Evolutionary conservation across 2,888 invertebrate species (phyloP).

Genomic region (Antitype chi): DNA sequence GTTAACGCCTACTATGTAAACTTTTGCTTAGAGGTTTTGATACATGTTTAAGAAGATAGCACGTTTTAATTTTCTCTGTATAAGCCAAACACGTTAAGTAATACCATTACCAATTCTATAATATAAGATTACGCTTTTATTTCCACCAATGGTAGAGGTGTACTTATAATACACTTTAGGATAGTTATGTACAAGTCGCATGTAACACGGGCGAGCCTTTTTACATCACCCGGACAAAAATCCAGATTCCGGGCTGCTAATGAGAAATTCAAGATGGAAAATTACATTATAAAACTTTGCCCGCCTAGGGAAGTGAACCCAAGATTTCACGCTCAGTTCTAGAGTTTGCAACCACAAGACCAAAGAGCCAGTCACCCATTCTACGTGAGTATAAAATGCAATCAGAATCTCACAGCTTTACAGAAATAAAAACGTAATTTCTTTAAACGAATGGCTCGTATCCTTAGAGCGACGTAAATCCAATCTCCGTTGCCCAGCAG

Average conservation of each 20-base stretch:
- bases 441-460: constrained; percentile 30
- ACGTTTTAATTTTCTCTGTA: neutral
- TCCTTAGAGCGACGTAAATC: constrained; percentile 43
- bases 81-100: neutral
- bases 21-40: neutral
- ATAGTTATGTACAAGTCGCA: too few relatives aligned
- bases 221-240: too few relatives aligned
- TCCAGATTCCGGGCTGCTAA: too few relatives aligned
- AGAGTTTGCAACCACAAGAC: too few relatives aligned
- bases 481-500: constrained; percentile 51
- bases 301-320: neutral
- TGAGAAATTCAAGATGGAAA: neutral
- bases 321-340: neutral
- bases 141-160: too few relatives aligned
- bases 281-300: neutral
- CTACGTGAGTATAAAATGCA: neutral
- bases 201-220: too few relatives aligned
- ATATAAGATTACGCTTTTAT: too few relatives aligned
- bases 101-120: neutral
- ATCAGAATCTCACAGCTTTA: constrained; percentile 7
- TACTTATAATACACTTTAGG: too few relatives aligned
- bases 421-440: neutral
- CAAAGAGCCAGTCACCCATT: neutral
- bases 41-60: neutral
- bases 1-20: neutral